Percentiles rank a stretch among this genome's conserved stretches.
Conservation (phyloP, 2,888 invertebrate genomes). For the Temnothorax unifasciatus region DNA sequence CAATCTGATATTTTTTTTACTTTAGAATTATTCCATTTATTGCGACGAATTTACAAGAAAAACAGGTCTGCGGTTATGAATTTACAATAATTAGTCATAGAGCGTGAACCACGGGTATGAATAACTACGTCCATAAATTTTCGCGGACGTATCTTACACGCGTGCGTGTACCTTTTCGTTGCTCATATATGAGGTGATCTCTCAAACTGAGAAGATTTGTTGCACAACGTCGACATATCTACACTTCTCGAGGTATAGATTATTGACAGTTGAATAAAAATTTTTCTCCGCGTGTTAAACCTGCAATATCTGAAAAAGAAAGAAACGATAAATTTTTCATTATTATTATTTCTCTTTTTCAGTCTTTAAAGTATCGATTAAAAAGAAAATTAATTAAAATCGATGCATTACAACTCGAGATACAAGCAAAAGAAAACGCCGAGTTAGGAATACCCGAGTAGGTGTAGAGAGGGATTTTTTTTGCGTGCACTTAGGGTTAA, state of each 20-base stretch:
- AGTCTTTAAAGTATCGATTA: too few relatives aligned
- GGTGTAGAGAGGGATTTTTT: too few relatives aligned
- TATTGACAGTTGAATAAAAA: conserved; percentile 13
- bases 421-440: too few relatives aligned
- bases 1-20: neutral
- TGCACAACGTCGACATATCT: conserved; percentile 5
- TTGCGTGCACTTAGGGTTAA: neutral
- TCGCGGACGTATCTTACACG: conserved; percentile 42
- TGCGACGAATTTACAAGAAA: conserved; percentile 18
- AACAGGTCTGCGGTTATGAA: conserved; percentile 28
- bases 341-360: too few relatives aligned
- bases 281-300: neutral
- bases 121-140: conserved; percentile 49
- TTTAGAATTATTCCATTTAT: conserved; percentile 3
- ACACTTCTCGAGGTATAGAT: neutral
- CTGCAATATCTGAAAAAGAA: neutral
- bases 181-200: conserved; percentile 27
- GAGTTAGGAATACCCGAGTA: too few relatives aligned
- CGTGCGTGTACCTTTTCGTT: conserved; percentile 31
- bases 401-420: too few relatives aligned
- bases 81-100: conserved; percentile 53
- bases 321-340: neutral
- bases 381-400: too few relatives aligned
- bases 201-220: conserved; percentile 43
- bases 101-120: conserved; percentile 34